Conservation (phyloP, 2,888 invertebrate species). For the Margaritifera margaritifera region DNA sequence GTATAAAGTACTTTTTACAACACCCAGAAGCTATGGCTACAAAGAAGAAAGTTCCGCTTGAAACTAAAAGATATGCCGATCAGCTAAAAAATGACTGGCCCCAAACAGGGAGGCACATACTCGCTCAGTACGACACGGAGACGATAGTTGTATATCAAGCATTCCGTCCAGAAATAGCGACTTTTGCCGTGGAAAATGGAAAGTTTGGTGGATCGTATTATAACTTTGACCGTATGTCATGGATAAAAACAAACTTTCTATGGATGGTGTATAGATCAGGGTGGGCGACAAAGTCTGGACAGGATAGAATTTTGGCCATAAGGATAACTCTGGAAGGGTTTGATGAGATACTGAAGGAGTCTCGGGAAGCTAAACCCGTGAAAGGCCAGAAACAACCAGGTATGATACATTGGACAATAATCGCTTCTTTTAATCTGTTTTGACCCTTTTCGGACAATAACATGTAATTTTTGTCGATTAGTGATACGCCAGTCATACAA, state of each 20-base stretch:
- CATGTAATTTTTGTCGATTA: too few relatives aligned
- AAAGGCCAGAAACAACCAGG: not conserved
- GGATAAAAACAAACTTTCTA: slow-evolving; percentile 63
- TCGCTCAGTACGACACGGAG: slow-evolving; percentile 49
- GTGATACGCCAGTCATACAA: too few relatives aligned
- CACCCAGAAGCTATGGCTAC: too few relatives aligned
- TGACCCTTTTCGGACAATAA: too few relatives aligned
- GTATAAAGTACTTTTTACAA: too few relatives aligned
- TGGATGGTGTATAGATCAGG: slow-evolving; percentile 65
- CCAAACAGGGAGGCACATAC: slow-evolving; percentile 43
- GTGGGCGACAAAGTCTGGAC: slow-evolving; percentile 51
- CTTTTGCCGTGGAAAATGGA: slow-evolving; percentile 37
- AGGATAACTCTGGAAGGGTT: slow-evolving; percentile 47
- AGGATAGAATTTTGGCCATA: slow-evolving; percentile 54
- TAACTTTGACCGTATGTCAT: slow-evolving; percentile 54
- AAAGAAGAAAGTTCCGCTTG: not conserved
- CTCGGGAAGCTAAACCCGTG: slow-evolving; percentile 9
- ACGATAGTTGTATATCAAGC: slow-evolving; percentile 58
- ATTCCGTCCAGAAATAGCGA: slow-evolving; percentile 46
- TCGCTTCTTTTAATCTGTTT: too few relatives aligned
- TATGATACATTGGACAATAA: not conserved
- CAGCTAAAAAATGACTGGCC: slow-evolving; percentile 42
- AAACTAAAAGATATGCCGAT: slow-evolving; percentile 10
- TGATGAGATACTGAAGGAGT: slow-evolving; percentile 46
- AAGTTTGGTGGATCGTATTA: slow-evolving; percentile 34